Evolutionary conservation across 2,888 invertebrate species (phyloP).

Genomic region (Melanophora roralis): DNA sequence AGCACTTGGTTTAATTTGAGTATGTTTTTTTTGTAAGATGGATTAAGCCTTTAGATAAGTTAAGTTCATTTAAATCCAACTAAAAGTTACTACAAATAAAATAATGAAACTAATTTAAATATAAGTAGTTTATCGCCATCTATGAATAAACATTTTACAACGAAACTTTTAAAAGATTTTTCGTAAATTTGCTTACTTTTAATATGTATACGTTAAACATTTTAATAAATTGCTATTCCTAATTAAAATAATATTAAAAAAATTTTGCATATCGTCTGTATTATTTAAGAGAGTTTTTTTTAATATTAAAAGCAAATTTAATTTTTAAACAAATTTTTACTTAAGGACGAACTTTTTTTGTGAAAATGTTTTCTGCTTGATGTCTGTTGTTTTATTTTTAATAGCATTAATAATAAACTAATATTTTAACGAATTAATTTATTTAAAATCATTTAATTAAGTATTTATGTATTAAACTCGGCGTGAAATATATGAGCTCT

Average conservation of each 20-base stretch:
- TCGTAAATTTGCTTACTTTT: slow-evolving; percentile 19
- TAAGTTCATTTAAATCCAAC: no score
- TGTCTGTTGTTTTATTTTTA: no score
- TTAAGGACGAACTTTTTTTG: no score
- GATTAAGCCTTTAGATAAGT: neutral
- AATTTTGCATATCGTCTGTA: no score
- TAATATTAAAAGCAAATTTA: no score
- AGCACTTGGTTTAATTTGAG: slow-evolving; percentile 47
- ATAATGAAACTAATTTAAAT: neutral
- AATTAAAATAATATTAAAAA: no score
- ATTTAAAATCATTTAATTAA: slow-evolving; percentile 25
- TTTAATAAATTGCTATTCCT: no score
- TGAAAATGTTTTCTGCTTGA: no score
- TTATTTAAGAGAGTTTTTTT: no score
- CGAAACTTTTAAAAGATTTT: slow-evolving; percentile 33
- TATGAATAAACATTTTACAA: slow-evolving; percentile 15
- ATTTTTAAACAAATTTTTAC: no score
- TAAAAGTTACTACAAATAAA: no score
- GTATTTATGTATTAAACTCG: slow-evolving; percentile 22
- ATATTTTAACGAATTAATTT: slow-evolving; percentile 1
- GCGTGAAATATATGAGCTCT: slow-evolving; percentile 37
- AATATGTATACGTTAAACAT: neutral
- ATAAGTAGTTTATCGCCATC: neutral
- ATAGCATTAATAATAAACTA: neutral
- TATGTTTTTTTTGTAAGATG: neutral